phyloP scores from a whole-genome alignment of 2,113 vertebrate species.

The Carlito syrichta region DNA sequence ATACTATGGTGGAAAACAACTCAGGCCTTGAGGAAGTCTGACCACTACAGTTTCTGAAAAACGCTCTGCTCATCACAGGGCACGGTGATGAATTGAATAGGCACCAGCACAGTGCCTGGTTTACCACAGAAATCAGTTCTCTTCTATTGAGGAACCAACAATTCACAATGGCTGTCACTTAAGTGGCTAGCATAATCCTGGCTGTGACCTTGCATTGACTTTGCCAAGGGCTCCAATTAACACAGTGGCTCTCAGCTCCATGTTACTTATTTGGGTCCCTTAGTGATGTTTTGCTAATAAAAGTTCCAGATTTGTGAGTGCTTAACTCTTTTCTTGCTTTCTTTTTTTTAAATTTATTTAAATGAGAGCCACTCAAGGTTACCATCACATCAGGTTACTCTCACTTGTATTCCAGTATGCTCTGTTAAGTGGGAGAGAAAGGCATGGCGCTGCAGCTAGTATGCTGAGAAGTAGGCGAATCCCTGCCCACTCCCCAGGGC shows the following conservation, averaged over 20 bases:
- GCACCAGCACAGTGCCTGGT: not conserved
- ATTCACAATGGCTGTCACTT: not conserved
- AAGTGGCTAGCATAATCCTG: not conserved
- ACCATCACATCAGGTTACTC: not conserved
- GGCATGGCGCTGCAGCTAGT: not conserved
- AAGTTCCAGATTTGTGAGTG: not conserved
- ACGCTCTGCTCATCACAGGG: not conserved
- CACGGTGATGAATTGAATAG: not conserved
- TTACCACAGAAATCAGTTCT: not conserved
- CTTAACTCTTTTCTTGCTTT: not conserved
- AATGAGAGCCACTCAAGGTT: not conserved
- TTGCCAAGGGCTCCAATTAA: not conserved
- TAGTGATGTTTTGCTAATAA: not conserved
- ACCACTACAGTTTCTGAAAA: not conserved
- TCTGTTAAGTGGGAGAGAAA: not conserved
- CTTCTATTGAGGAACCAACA: not conserved
- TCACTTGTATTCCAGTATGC: not conserved
- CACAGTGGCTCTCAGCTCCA: not conserved
- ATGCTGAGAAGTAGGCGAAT: not conserved
- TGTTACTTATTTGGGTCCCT: not conserved
- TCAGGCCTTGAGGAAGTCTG: not conserved
- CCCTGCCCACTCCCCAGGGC: not conserved
- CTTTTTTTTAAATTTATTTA: no score
- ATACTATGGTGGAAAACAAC: not conserved
- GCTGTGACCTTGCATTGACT: not conserved